Evolutionary conservation across 2,113 vertebrate genomes (phyloP).

Genomic region (Egretta garzetta): DNA sequence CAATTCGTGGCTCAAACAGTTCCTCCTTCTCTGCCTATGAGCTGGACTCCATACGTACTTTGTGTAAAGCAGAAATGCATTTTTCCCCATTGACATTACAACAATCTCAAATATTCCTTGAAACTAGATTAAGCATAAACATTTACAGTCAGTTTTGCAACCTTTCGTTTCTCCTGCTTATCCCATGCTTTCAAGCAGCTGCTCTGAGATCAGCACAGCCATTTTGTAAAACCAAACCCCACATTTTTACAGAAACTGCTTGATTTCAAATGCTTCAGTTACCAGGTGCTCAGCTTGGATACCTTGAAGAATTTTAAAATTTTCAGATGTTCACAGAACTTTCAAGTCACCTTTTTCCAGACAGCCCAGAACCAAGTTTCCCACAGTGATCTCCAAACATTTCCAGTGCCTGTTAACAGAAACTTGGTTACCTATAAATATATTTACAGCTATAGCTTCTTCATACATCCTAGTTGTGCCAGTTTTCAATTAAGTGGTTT

Average conservation of each 20-base stretch:
- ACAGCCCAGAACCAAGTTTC: background rate
- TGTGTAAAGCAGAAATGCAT: background rate
- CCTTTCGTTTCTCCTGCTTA: background rate
- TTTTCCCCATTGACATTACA: background rate
- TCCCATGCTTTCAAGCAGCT: background rate
- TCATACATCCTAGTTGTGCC: background rate
- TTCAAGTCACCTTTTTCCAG: background rate
- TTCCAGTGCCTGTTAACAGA: background rate
- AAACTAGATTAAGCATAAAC: background rate
- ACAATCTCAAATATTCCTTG: background rate
- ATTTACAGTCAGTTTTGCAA: background rate
- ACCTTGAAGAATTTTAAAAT: background rate
- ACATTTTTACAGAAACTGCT: background rate
- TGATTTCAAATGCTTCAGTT: background rate
- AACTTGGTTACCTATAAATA: background rate
- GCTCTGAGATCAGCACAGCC: background rate
- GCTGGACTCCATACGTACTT: background rate
- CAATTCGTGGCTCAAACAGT: background rate
- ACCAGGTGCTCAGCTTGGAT: background rate
- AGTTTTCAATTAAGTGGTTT: background rate
- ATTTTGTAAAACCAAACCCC: background rate
- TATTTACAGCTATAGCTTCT: background rate
- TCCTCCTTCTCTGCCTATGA: background rate
- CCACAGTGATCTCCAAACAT: background rate
- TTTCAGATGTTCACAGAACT: background rate